Evolutionary conservation across 2,888 invertebrate species (phyloP).

Genomic region (Tipula helvola): DNA sequence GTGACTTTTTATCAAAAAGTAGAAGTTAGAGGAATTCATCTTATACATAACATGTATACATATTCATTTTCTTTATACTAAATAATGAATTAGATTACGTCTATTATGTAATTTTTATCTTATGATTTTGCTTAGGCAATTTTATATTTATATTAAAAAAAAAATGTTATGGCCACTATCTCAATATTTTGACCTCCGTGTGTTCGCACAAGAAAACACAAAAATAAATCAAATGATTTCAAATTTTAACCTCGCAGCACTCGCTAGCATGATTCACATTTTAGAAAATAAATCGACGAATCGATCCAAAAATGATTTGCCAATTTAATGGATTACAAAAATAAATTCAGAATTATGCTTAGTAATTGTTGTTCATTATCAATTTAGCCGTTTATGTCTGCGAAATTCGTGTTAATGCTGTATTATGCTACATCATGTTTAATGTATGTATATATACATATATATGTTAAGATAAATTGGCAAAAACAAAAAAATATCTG

Average conservation of each 20-base stretch:
- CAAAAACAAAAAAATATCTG: not conserved
- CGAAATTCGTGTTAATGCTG: not conserved
- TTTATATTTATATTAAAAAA: not conserved
- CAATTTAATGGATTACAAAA: not conserved
- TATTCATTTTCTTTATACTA: not conserved
- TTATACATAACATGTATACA: not conserved
- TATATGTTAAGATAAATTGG: not conserved
- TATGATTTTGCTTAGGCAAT: not conserved
- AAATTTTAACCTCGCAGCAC: not conserved
- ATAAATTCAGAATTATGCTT: not conserved
- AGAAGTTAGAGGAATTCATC: not conserved
- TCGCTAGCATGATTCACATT: not conserved
- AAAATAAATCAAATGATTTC: not conserved
- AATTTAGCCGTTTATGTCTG: not conserved
- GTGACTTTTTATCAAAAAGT: not conserved
- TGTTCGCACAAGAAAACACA: not conserved
- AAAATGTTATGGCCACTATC: not conserved
- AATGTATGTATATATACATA: not conserved
- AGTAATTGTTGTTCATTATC: slow-evolving; percentile 4
- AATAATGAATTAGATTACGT: not conserved
- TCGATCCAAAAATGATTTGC: not conserved
- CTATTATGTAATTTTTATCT: not conserved
- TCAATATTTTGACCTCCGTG: not conserved
- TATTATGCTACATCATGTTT: not conserved
- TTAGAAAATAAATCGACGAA: not conserved